Evolutionary conservation across 2,113 vertebrate genomes (phyloP).

Genomic region (Genyomyrus donnyi): DNA sequence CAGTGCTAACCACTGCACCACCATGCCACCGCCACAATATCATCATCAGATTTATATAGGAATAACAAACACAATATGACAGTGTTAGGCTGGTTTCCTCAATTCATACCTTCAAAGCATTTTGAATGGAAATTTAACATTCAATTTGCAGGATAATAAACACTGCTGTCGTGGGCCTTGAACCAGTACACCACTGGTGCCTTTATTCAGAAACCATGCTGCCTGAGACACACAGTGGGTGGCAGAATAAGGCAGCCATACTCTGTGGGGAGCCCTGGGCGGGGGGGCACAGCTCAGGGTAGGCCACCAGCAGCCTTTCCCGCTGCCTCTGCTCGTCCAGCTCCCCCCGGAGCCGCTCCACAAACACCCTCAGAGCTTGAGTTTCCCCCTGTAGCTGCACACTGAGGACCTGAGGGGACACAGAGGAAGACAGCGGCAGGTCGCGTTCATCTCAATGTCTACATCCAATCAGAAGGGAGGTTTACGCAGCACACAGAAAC

Average conservation of each 20-base stretch:
- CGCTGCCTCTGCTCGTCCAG: conserved; percentile 56
- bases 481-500: not conserved
- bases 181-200: not conserved
- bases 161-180: not conserved
- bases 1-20: too few species aligned
- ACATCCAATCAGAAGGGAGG: not conserved
- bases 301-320: conserved; percentile 76
- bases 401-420: conserved; percentile 55
- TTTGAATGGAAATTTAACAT: not conserved
- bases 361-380: conserved; percentile 48
- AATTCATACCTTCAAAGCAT: not conserved
- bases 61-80: not conserved
- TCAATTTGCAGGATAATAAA: not conserved
- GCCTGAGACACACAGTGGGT: not conserved
- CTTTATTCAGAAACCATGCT: not conserved
- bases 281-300: conserved; percentile 71
- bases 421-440: not conserved
- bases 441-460: not conserved
- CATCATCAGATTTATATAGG: not conserved
- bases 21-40: too few species aligned
- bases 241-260: conserved; percentile 44
- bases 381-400: conserved; percentile 61
- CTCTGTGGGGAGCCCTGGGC: conserved; percentile 59
- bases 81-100: not conserved
- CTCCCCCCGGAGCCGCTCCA: conserved; percentile 49